These are phyloP conservation scores for Danio jaintianensis DNA, from an alignment of 2,797 vertebrate species.

Conservation along the genomic window DNA sequence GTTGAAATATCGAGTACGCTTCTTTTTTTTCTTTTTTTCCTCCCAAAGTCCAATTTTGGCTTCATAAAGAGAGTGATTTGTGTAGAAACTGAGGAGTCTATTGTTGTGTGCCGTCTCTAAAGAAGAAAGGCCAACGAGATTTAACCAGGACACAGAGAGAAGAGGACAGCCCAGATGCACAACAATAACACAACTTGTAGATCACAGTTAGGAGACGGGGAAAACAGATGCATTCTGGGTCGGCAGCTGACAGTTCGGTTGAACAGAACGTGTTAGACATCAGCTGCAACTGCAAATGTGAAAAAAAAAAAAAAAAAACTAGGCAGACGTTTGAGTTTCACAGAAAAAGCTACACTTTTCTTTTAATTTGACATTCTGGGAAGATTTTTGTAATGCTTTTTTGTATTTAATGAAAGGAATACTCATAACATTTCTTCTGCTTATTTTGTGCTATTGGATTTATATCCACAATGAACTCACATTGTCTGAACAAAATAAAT, in stretches of 20 bases:
- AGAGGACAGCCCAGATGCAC: background rate
- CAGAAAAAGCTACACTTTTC: background rate
- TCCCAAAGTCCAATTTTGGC: background rate
- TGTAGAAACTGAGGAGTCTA: background rate
- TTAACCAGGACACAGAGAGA: slow-evolving; percentile 2
- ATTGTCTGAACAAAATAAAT: too few species aligned
- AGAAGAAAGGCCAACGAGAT: background rate
- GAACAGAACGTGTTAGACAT: background rate
- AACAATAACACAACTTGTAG: background rate
- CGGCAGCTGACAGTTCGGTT: background rate
- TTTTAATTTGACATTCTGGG: too few species aligned
- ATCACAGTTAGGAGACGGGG: background rate
- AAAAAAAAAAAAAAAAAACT: background rate
- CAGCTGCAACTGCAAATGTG: background rate
- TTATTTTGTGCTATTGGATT: too few species aligned
- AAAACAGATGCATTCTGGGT: background rate
- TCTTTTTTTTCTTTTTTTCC: background rate
- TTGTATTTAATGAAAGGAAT: too few species aligned
- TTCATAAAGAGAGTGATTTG: background rate
- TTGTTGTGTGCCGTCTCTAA: background rate
- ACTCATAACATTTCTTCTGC: too few species aligned
- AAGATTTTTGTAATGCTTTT: too few species aligned
- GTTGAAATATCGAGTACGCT: slow-evolving; percentile 14
- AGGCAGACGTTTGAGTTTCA: background rate
- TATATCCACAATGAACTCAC: too few species aligned